Conservation (phyloP, 1,140 invertebrate species). For the Drosophila sp. region DNA sequence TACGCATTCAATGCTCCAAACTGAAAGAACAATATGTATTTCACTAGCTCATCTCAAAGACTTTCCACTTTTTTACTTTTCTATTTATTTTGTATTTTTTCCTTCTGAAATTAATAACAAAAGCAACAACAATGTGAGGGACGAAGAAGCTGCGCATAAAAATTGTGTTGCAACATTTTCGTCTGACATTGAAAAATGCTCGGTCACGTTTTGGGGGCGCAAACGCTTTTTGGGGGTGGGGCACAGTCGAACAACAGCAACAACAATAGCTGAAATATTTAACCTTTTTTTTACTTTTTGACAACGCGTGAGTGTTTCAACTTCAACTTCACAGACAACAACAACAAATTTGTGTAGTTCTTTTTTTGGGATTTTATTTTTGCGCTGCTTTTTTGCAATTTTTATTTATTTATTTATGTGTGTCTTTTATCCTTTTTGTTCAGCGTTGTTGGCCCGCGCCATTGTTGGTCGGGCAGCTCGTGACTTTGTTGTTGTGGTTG, state of each 20-base stretch:
- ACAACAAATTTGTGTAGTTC: conserved; percentile 49
- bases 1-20: neutral
- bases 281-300: no score
- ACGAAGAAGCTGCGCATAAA: conserved; percentile 41
- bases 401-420: conserved; percentile 82
- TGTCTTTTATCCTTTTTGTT: conserved; percentile 69
- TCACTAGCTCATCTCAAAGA: conserved; percentile 55
- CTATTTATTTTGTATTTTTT: neutral
- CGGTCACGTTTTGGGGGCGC: conserved; percentile 83
- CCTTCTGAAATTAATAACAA: conserved; percentile 43
- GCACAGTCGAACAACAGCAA: neutral
- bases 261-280: conserved; percentile 28
- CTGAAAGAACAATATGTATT: conserved; percentile 48
- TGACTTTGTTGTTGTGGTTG: conserved; percentile 63
- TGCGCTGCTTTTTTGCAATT: conserved; percentile 57
- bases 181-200: conserved; percentile 85
- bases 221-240: conserved; percentile 19
- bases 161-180: conserved; percentile 64
- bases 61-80: no score
- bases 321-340: conserved; percentile 70
- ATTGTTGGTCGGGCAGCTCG: conserved; percentile 68
- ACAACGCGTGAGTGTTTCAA: conserved; percentile 13
- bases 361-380: conserved; percentile 39
- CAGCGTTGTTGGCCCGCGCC: conserved; percentile 52
- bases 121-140: conserved; percentile 25